These are phyloP conservation scores for Frankliniella intonsa DNA, from an alignment of 2,888 invertebrate genomes.

Conservation along the genomic window DNA sequence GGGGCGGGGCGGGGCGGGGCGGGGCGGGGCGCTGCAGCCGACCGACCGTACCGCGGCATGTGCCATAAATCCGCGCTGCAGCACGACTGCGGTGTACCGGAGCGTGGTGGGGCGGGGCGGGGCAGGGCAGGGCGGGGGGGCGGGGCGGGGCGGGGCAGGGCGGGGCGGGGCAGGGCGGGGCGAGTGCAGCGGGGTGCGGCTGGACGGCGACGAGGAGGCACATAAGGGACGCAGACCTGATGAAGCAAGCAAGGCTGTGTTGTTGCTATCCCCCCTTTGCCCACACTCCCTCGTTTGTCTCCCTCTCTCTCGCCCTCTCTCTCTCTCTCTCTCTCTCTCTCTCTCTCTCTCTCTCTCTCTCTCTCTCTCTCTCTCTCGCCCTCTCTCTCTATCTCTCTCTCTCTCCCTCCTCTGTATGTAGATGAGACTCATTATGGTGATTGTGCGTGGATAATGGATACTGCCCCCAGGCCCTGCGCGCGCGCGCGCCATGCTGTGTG, in stretches of 20 bases:
- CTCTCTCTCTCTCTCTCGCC: too few species aligned
- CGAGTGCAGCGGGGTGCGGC: neutral
- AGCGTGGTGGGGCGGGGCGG: neutral
- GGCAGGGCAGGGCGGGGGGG: neutral
- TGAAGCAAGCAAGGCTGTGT: neutral
- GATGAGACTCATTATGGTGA: slow-evolving; percentile 20
- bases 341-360: too few species aligned
- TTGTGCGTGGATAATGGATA: slow-evolving; percentile 7
- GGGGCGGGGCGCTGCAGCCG: neutral
- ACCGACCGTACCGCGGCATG: neutral
- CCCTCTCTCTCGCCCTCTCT: too few species aligned
- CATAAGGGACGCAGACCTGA: neutral
- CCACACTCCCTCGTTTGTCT: too few species aligned
- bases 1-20: too few species aligned
- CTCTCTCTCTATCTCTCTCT: neutral
- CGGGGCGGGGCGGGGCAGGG: neutral
- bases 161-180: too few species aligned
- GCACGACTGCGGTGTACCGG: neutral
- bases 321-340: too few species aligned
- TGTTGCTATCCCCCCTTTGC: too few species aligned
- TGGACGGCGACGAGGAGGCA: neutral
- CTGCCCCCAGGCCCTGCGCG: neutral
- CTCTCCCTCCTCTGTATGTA: neutral
- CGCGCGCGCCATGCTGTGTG: too few species aligned
- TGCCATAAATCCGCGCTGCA: too few species aligned